phyloP scores from a whole-genome alignment of 2,888 invertebrate genomes.

The Aphidius colemani region DNA sequence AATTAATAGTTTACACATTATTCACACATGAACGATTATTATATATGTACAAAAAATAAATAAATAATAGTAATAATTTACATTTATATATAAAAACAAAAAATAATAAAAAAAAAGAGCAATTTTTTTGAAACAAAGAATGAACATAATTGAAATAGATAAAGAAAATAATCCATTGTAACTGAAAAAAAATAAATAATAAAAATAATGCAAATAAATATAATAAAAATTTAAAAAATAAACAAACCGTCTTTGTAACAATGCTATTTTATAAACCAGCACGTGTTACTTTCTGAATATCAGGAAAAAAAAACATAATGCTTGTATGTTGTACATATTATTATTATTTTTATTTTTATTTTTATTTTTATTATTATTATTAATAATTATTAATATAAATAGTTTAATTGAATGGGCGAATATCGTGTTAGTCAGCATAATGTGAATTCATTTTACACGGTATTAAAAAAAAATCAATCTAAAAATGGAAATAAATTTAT shows the following conservation, averaged over 20 bases:
- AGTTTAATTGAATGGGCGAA: slow-evolving; percentile 55
- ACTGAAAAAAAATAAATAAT: too few relatives aligned
- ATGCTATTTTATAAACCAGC: slow-evolving; percentile 42
- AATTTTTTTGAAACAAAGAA: too few relatives aligned
- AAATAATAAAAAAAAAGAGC: too few relatives aligned
- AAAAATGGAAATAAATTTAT: slow-evolving; percentile 10
- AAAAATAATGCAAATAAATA: too few relatives aligned
- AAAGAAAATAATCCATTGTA: too few relatives aligned
- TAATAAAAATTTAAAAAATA: too few relatives aligned
- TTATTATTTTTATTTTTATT: too few relatives aligned
- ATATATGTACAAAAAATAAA: slow-evolving; percentile 1
- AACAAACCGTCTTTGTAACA: slow-evolving; percentile 28
- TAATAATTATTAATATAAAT: slow-evolving; percentile 53
- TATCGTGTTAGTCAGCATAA: slow-evolving; percentile 52
- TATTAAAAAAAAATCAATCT: slow-evolving; percentile 27
- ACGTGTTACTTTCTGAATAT: slow-evolving; percentile 39
- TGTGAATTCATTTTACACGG: slow-evolving; percentile 53
- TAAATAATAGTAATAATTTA: neutral
- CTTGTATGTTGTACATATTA: slow-evolving; percentile 56
- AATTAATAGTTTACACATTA: slow-evolving; percentile 2
- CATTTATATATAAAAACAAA: neutral
- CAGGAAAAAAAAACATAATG: slow-evolving; percentile 43
- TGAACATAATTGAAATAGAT: too few relatives aligned
- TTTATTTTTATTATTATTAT: slow-evolving; percentile 40
- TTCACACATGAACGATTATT: slow-evolving; percentile 10